phyloP scores from a whole-genome alignment of 1,140 invertebrate species.

The Trichonephila inaurata region DNA sequence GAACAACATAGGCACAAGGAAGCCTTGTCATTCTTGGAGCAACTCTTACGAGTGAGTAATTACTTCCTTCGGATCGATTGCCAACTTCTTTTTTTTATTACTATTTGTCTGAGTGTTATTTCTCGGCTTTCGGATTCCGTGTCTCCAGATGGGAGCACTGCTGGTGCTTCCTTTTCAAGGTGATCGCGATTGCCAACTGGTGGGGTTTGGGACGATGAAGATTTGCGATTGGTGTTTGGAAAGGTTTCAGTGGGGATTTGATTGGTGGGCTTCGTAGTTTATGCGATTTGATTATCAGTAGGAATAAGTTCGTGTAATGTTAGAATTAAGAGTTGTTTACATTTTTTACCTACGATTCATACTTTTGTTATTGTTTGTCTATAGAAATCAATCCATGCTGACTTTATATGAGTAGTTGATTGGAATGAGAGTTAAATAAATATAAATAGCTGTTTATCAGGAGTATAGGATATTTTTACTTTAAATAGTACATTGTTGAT shows the following conservation, averaged over 20 bases:
- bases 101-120: slow-evolving; percentile 3
- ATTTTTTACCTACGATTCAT: too few species aligned
- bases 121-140: neutral
- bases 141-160: neutral
- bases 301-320: too few species aligned
- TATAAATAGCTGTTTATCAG: too few species aligned
- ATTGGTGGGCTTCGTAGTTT: neutral
- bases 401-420: too few species aligned
- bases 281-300: too few species aligned
- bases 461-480: too few species aligned
- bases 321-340: too few species aligned
- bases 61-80: slow-evolving; percentile 59
- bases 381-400: too few species aligned
- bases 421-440: too few species aligned
- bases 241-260: neutral
- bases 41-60: slow-evolving; percentile 71
- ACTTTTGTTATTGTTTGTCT: too few species aligned
- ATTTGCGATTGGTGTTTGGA: neutral
- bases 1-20: slow-evolving; percentile 84
- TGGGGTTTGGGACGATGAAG: neutral
- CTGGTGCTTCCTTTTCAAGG: neutral
- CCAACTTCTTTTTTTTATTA: slow-evolving; percentile 14
- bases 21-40: slow-evolving; percentile 66
- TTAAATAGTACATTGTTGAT: too few species aligned
- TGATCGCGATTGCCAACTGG: neutral